Evolutionary conservation across 2,797 vertebrate species (phyloP), one percentile per base, ranked within the genome.

Genomic region (Eulemur albifrons): DNA sequence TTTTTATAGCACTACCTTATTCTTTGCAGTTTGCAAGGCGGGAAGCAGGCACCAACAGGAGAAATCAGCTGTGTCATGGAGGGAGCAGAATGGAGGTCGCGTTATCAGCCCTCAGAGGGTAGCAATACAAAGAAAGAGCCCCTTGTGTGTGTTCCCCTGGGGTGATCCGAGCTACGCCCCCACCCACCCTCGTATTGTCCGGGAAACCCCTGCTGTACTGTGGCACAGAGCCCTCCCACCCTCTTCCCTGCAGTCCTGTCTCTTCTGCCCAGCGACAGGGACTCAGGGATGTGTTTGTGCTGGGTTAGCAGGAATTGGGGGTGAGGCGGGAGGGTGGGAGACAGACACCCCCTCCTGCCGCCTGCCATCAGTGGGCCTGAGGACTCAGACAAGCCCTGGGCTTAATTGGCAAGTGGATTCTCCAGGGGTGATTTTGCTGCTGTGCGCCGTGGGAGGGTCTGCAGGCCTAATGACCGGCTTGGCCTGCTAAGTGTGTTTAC

Each of bases 401-500:
- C 84, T 67, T 86, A 52, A 90, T 20, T 81, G 88, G 95, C 90
- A 97, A 98, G 82, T 84, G 11, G 2, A 21, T 97, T 97, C 84
- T 17, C 32, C 5, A 57, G 76, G 88, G 91, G 91, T 96, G 72
- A 80, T 94, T 97, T 76, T 15, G 69, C 96, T 86, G 97, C 92
- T 25, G 48, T 18, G 7, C 0, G 0, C 95, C 0, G 1, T 94
- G 97, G 98, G 97, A 98, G 95, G 96, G 97, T 92, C 94, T 96
- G 82, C 20, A 83, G 93, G 92, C 97, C 89, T 92, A 82, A 57
- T 84, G 95, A 95, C 88, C 70, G 77, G 1, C 93, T 95, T n/a
- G 73, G 95, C 92, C 77, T 81, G 96, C 77, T 81, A 95, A 96
- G 97, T 96, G 23, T 97, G 94, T 98, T 98, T 97, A 98, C 54